Evolutionary conservation across 2,888 invertebrate genomes (phyloP).

Genomic region (Acleris sparsana): DNA sequence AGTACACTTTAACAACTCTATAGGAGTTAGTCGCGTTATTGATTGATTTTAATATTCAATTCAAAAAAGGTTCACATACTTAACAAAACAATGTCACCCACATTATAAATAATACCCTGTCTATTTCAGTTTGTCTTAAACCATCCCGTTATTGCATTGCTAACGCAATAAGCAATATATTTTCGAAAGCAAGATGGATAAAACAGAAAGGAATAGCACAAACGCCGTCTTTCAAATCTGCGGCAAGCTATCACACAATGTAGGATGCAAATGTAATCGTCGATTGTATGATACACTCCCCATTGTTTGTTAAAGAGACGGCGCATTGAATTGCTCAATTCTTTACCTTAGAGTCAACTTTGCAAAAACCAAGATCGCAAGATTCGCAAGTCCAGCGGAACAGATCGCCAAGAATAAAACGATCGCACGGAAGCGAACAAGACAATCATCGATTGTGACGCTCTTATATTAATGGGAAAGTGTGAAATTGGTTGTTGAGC

Average conservation of each 20-base stretch:
- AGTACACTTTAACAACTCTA: too few relatives aligned
- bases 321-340: conserved; percentile 50
- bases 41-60: background rate
- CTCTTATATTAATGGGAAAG: conserved; percentile 61
- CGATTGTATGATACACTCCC: conserved; percentile 58
- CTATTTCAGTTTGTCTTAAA: too few relatives aligned
- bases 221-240: conserved; percentile 27
- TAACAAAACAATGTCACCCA: background rate
- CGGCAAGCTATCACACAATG: conserved; percentile 23
- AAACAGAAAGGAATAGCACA: conserved; percentile 2
- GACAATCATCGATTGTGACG: conserved; percentile 54
- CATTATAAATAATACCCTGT: conserved; percentile 13
- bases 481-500: conserved; percentile 57
- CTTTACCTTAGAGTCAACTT: conserved; percentile 43
- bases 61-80: background rate
- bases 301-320: conserved; percentile 61
- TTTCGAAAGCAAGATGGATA: too few relatives aligned
- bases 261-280: conserved; percentile 51
- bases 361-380: conserved; percentile 44
- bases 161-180: too few relatives aligned
- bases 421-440: conserved; percentile 57
- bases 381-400: conserved; percentile 42
- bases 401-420: conserved; percentile 47
- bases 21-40: too few relatives aligned
- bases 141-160: too few relatives aligned